Conservation (phyloP, 2,797 vertebrate genomes). For the Urosaurus nigricauda region DNA sequence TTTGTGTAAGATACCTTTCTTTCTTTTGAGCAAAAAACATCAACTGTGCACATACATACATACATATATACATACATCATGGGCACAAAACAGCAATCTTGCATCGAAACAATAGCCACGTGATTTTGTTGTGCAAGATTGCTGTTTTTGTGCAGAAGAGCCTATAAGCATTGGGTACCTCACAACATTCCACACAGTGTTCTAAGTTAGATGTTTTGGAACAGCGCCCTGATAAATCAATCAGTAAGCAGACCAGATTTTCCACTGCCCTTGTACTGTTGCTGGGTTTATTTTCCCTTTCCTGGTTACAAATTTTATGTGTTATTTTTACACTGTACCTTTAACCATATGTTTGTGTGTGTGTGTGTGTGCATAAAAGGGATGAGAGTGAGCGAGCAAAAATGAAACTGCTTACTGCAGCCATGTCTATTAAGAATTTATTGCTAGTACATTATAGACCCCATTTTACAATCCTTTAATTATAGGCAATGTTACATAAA, state of each 20-base stretch:
- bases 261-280: slow-evolving; percentile 20
- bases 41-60: too few relatives aligned
- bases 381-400: background rate
- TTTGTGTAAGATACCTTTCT: too few relatives aligned
- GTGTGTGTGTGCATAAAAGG: too few relatives aligned
- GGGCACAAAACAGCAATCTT: too few relatives aligned
- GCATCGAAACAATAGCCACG: too few relatives aligned
- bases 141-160: background rate
- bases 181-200: background rate
- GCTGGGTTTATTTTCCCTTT: slow-evolving; percentile 55
- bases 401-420: slow-evolving; percentile 44
- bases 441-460: slow-evolving; percentile 60
- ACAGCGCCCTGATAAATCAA: background rate
- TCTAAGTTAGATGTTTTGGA: background rate
- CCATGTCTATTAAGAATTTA: slow-evolving; percentile 69
- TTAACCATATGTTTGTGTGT: slow-evolving; percentile 25
- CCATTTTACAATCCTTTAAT: slow-evolving; percentile 68
- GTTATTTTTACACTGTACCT: slow-evolving; percentile 51
- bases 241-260: background rate
- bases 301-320: slow-evolving; percentile 58
- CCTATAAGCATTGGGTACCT: background rate
- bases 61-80: too few relatives aligned
- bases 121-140: too few relatives aligned
- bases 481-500: slow-evolving; percentile 63
- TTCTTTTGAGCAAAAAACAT: too few relatives aligned